phyloP scores from a whole-genome alignment of 1,140 invertebrate species.

The Branchinecta lynchi region DNA sequence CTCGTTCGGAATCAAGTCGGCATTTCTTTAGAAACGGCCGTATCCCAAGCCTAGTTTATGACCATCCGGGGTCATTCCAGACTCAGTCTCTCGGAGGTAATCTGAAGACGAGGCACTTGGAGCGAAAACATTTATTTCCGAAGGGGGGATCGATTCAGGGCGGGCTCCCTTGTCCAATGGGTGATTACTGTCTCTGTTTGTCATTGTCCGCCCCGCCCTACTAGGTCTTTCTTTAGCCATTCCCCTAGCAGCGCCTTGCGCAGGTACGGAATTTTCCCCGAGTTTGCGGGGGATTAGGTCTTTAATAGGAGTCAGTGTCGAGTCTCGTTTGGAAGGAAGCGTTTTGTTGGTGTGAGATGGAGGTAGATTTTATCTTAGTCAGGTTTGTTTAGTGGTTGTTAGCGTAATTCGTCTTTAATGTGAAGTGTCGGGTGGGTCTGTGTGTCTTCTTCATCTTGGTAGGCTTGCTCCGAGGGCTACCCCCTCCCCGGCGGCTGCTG shows the following conservation, averaged over 20 bases:
- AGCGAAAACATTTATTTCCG: conserved; percentile 11
- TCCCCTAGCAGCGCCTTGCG: background rate
- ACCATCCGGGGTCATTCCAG: conserved; percentile 3
- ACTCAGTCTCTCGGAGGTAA: background rate
- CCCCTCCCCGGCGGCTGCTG: no score
- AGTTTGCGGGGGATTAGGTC: background rate
- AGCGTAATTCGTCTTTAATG: no score
- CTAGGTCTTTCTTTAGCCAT: background rate
- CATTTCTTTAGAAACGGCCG: background rate
- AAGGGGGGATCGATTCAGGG: background rate
- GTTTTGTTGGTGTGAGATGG: background rate
- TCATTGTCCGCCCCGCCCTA: background rate
- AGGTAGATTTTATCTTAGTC: no score
- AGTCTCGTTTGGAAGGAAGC: background rate
- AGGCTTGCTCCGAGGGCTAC: no score
- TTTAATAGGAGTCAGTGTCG: background rate
- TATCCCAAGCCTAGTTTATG: background rate
- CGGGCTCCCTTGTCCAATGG: background rate
- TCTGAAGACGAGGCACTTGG: conserved; percentile 8
- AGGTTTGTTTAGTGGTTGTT: no score
- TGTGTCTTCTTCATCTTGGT: no score
- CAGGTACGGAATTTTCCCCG: background rate
- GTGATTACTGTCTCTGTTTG: conserved; percentile 7
- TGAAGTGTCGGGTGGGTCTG: no score
- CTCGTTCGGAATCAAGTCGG: background rate